A percentile compares a stretch with the other conserved stretches of the same genome.
Conservation (phyloP, 2,797 vertebrate genomes). For the Tokudaia tokunoshimensis region DNA sequence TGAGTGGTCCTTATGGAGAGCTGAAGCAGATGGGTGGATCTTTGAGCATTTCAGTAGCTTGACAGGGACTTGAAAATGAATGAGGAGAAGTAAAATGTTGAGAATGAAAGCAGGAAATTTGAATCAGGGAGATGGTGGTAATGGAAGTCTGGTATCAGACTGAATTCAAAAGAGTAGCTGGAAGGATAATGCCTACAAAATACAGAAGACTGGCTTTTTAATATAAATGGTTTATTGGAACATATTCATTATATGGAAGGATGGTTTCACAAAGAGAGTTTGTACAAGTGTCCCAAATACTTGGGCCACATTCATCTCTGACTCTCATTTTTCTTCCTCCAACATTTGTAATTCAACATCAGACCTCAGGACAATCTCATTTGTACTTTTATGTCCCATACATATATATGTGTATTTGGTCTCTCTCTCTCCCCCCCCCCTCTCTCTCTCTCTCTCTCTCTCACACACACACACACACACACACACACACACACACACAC, state of each 20-base stretch:
- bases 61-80: neutral
- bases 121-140: neutral
- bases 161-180: neutral
- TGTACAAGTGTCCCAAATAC: neutral
- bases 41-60: neutral
- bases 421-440: no score
- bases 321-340: neutral
- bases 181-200: neutral
- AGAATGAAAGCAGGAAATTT: neutral
- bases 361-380: neutral
- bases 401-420: neutral
- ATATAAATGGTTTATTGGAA: neutral
- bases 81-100: neutral
- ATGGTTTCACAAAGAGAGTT: neutral
- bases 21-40: neutral
- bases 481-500: neutral
- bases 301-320: neutral
- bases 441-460: neutral
- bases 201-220: neutral
- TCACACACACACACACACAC: neutral
- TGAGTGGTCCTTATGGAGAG: neutral
- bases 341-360: neutral
- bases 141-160: neutral
- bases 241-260: neutral
- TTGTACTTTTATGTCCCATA: neutral